A percentile compares a stretch with the other conserved stretches of the same genome.
These are phyloP conservation scores for Prietella phreatophila DNA, from an alignment of 2,113 vertebrate species.

Conservation along the genomic window DNA sequence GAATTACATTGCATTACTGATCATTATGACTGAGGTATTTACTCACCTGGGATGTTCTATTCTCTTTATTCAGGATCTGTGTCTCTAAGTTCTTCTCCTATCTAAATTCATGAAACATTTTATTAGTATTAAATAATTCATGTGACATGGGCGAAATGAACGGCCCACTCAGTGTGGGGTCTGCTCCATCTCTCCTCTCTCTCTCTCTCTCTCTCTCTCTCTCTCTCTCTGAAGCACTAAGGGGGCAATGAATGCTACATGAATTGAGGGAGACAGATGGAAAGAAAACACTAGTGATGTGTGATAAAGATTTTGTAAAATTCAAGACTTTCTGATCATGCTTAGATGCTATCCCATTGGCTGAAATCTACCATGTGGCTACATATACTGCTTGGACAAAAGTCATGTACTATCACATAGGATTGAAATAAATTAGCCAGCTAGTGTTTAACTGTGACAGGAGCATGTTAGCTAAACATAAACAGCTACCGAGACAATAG, in stretches of 20 bases:
- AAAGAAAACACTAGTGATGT: neutral
- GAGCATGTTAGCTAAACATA: neutral
- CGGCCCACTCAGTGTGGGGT: constrained; percentile 9
- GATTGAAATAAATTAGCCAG: neutral
- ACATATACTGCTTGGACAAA: neutral
- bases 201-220: neutral
- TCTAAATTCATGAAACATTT: constrained; percentile 1
- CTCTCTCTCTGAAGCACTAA: neutral
- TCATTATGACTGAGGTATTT: neutral
- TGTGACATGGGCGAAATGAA: constrained; percentile 6
- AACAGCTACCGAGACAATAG: neutral
- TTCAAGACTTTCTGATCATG: neutral
- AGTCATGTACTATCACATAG: neutral
- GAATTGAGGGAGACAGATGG: neutral
- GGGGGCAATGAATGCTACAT: constrained; percentile 20
- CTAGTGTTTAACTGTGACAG: neutral
- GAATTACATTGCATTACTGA: neutral
- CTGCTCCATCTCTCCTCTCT: constrained; percentile 16
- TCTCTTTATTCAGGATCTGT: neutral
- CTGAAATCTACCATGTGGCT: neutral
- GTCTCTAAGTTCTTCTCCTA: neutral
- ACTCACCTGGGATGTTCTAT: neutral
- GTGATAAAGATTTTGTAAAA: neutral
- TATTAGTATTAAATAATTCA: constrained; percentile 18
- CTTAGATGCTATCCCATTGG: neutral